Percentiles rank a stretch among this genome's conserved stretches.
phyloP scores from a whole-genome alignment of 2,797 vertebrate genomes.

The Tokudaia tokunoshimensis region DNA sequence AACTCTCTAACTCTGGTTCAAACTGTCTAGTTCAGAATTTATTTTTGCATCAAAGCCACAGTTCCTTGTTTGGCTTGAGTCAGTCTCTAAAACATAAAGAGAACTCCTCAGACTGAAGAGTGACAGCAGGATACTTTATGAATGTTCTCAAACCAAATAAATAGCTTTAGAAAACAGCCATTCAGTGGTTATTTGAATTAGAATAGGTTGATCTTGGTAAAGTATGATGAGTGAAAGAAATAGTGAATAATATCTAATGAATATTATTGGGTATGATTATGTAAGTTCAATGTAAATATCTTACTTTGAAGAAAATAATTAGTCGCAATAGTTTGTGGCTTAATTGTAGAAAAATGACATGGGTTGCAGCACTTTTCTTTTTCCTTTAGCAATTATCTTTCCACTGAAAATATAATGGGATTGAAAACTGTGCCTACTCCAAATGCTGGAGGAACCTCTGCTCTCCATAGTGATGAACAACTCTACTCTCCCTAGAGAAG shows the following conservation, averaged over 20 bases:
- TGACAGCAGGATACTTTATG: not conserved
- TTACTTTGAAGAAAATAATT: conserved; percentile 24
- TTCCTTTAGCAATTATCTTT: not conserved
- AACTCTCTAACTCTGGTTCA: not conserved
- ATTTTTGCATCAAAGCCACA: not conserved
- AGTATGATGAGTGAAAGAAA: conserved; percentile 23
- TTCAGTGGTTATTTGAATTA: not conserved
- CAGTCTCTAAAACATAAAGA: not conserved
- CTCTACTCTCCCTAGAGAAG: not conserved
- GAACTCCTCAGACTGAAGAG: no score
- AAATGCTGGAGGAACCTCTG: not conserved
- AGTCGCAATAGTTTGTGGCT: not conserved
- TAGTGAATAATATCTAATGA: conserved; percentile 9
- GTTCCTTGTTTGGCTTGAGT: not conserved
- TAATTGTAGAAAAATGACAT: conserved; percentile 30
- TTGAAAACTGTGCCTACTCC: not conserved
- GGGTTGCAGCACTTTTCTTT: not conserved
- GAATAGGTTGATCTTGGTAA: not conserved
- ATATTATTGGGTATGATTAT: not conserved
- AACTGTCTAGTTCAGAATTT: not conserved
- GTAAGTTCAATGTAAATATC: conserved; percentile 20
- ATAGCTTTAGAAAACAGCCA: not conserved
- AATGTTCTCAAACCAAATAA: not conserved
- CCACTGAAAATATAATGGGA: not conserved
- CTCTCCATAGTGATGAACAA: not conserved